Percentiles rank a stretch among this genome's conserved stretches.
Conservation (phyloP, 2,888 invertebrate species). For the Leptinotarsa peninsularis region DNA sequence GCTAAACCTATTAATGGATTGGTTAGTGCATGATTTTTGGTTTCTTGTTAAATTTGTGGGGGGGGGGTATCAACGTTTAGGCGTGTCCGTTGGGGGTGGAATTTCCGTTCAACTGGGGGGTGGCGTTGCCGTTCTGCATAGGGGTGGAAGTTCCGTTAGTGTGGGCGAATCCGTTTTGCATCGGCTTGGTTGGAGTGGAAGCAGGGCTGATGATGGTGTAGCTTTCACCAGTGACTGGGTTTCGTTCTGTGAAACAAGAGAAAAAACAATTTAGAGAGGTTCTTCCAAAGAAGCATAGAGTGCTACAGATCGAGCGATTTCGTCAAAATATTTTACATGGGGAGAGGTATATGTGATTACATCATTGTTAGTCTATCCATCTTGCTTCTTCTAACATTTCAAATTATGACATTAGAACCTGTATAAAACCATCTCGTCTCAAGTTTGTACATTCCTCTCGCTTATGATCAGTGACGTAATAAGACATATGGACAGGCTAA, state of each 20-base stretch:
- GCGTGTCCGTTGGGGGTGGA: slow-evolving; percentile 51
- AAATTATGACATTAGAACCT: too few relatives aligned
- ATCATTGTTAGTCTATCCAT: too few relatives aligned
- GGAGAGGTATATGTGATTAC: too few relatives aligned
- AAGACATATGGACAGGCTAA: too few relatives aligned
- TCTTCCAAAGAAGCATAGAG: too few relatives aligned
- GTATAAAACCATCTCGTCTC: too few relatives aligned
- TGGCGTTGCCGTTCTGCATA: slow-evolving; percentile 53
- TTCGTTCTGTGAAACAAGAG: slow-evolving; percentile 57
- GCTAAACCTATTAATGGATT: slow-evolving; percentile 27
- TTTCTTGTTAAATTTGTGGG: slow-evolving; percentile 26
- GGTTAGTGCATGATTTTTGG: slow-evolving; percentile 43
- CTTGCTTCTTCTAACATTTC: too few relatives aligned
- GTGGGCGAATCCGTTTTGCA: slow-evolving; percentile 57
- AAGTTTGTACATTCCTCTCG: too few relatives aligned
- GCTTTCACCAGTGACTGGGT: slow-evolving; percentile 65
- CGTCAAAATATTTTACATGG: too few relatives aligned
- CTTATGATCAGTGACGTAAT: too few relatives aligned
- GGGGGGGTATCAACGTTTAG: slow-evolving; percentile 33
- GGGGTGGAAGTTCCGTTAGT: slow-evolving; percentile 56
- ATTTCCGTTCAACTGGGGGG: slow-evolving; percentile 51
- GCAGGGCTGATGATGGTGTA: slow-evolving; percentile 61
- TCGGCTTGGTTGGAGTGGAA: slow-evolving; percentile 59
- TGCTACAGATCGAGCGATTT: too few relatives aligned
- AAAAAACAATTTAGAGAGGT: slow-evolving; percentile 10